Evolutionary conservation across 2,797 vertebrate genomes (phyloP).

Genomic region (Urophycis tenuis): DNA sequence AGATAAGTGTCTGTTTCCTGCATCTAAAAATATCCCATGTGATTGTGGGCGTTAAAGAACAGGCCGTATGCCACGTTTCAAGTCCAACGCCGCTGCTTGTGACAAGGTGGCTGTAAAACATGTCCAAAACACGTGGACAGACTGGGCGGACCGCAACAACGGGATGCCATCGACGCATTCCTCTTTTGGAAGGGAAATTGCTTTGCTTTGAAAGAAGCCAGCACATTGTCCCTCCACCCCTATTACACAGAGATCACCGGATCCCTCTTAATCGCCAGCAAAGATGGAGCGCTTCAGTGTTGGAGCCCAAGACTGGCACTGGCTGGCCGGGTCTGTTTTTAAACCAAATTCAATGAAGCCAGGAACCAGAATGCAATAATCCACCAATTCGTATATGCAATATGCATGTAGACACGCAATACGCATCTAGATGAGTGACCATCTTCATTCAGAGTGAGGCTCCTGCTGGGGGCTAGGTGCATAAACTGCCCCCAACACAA

Average conservation of each 20-base stretch:
- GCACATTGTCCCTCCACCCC: not conserved
- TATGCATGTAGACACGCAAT: not conserved
- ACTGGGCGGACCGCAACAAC: not conserved
- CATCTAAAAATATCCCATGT: constrained; percentile 42
- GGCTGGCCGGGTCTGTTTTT: not conserved
- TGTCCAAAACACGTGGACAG: not conserved
- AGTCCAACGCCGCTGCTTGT: no score
- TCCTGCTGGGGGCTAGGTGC: not conserved
- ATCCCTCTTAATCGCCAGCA: not conserved
- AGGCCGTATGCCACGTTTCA: constrained; percentile 13
- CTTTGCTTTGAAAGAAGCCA: not conserved
- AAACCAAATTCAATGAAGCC: not conserved
- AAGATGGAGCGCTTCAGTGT: not conserved
- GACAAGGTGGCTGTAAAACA: not conserved
- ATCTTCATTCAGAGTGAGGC: not conserved
- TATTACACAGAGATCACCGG: not conserved
- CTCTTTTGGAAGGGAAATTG: not conserved
- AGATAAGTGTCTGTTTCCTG: constrained; percentile 43
- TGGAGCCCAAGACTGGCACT: not conserved
- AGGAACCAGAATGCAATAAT: constrained; percentile 7
- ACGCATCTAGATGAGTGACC: not conserved
- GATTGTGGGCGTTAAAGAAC: constrained; percentile 22
- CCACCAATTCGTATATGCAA: not conserved
- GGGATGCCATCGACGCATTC: not conserved
- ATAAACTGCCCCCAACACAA: not conserved